Evolutionary conservation across 2,888 invertebrate genomes (phyloP), one percentile per base, ranked within the genome.

Genomic region (Cordilura impudica): DNA sequence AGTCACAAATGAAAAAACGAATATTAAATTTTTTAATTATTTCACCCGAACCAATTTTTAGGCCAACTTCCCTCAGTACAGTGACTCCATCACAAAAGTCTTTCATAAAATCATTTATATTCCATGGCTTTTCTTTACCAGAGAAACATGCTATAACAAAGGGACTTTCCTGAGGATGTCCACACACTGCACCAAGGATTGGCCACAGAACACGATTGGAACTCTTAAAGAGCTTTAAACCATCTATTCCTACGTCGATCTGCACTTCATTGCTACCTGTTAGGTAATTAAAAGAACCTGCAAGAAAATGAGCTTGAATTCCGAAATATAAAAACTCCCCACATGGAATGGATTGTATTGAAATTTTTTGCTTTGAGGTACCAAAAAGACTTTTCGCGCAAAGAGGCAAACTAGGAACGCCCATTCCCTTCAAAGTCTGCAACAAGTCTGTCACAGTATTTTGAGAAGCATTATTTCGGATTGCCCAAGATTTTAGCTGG

Each of bases 141-240:
- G n/a, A n/a, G n/a, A n/a, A 71, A 26, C 77, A 77, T 16, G 60
- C 53, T 53, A 77, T 77, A 45, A 54, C 45, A 54, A 78, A 67
- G 7, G 29, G 45, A 35, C 8, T 47, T 16, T 58, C 53, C 26
- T 60, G 45, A 19, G 66, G 39, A 51, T 18, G 61, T 61, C 29
- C 43, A 19, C 29, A 60, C 14, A 61, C 39, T 60, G 51, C 26
- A 7, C 71, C 61, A 14, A 61, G 51, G n/a, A 70, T 58, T 70
- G 70, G 70, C 73, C 66, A 66, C 16, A 63, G 19, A 53, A 56
- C 54, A 4, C 54, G 43, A 45, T 53, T 60, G 31, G 71, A 71
- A 61, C 61, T 53, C 16, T 61, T 51, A 35, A 70, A 70, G n/a
- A 61, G 45, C 43, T 49, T 54, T 8, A 54, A 26, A 23, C 54